Base-by-base conservation (phyloP, 2,888 invertebrate genomes). In the Drosophila sordidula region DNA sequence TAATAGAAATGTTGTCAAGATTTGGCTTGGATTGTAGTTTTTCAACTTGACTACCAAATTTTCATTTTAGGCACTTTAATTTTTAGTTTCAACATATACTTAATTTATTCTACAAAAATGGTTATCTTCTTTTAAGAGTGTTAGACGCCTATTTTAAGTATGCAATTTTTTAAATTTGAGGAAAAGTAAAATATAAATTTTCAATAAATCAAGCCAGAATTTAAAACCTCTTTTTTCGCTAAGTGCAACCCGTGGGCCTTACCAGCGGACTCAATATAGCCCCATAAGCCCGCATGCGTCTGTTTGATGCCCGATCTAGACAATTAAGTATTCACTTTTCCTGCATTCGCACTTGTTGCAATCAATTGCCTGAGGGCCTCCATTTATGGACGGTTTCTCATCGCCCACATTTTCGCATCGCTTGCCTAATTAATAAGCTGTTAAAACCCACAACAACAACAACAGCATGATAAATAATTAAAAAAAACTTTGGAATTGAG, bases 401-500 rank as follows among this genome's bases (percentile, higher is more conserved):
- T 36, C 36, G 63, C 49, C 51, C 59, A 78, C 58, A 62, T 66
- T 68, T 59, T 47, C 56, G 56, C 50, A 16, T 52, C 39, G 64
- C 38, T 72, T 66, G 36, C 80, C 51, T 72, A 69, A 77, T 69
- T 64, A 77, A 63, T 61, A 6, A 49, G 44, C 66, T 59, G 38
- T 47, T 22, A 61, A 54, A 4, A 34, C 3, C 14, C 25, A 44
- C 8, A 42, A 36, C 32, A 69, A 58, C 29, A 44, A 38, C 34
- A 56, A 39, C 8, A 55, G 16, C 8, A 16, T 9, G 14, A 51
- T 63, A 75, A 75, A 57, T 75, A 73, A 56, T 22, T 66, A 42
- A 38, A 52, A 52, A 45, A 42, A 32, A 41, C 52, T n/a, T 52
- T 32, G 52, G 41, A 29, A 34, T 44, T 4, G 42, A 25, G 42